Evolutionary conservation across 1,140 invertebrate species (phyloP), one percentile per base, ranked within the genome.

Genomic region (Lepeophtheirus salmonis): DNA sequence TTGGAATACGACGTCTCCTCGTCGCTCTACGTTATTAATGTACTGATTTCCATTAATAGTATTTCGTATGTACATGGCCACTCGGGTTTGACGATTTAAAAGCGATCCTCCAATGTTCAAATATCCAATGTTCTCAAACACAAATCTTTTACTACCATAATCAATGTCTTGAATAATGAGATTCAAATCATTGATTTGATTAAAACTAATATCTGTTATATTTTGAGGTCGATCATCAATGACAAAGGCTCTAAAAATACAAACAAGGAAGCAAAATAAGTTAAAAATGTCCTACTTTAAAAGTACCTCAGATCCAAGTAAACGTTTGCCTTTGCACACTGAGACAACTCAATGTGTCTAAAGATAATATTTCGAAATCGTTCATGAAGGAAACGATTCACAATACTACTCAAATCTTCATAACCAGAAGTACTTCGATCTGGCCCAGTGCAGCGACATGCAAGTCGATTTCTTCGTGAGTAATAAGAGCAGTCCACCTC

Each of bases 161-260:
- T 54, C 52, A 17, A 54, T 54, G 22, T 54, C 23, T 54, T 54
- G 18, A 24, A 54, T 54, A 24, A 21, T 21, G 52, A 54, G 52
- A 54, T 54, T 24, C 1, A 54, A 20, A n/a, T 54, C 23, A 21
- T 54, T 20, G 52, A 54, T 54, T 20, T 23, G 20, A 20, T 23
- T 54, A 20, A 54, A 54, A 17, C 52, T 54, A 14, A 54, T 24
- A 17, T 54, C 20, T 2, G 52, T 21, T 2, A 54, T 54, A 24
- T 54, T 54, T 4, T 21, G 23, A n/a, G 20, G n/a, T 16, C 52
- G 52, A 54, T 24, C 52, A 21, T 54, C 52, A 54, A 54, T 54
- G 17, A 24, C 20, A 54, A 54, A 54, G 4, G 52, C 23, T 23
- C 52, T 54, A 20, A 13, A 54, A 54, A 52, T 6, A 18, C 20